phyloP scores from a whole-genome alignment of 2,797 vertebrate species.

The Enteromius afrohamiltoni region DNA sequence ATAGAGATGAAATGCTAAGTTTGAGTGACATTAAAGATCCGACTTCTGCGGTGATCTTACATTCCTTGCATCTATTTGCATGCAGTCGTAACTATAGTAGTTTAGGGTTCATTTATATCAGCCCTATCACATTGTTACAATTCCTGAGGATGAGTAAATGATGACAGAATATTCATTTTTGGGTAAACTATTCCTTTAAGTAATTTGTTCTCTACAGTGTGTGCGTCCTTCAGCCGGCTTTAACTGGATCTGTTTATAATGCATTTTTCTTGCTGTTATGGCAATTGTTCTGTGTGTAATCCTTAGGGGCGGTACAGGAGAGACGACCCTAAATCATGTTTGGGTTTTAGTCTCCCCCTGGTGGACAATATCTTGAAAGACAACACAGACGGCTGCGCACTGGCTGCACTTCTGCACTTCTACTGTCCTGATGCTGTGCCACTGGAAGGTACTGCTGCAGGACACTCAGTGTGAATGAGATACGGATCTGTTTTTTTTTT shows the following conservation, averaged over 20 bases:
- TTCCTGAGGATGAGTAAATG: too few relatives aligned
- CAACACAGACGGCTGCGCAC: slow-evolving; percentile 89
- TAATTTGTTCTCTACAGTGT: not conserved
- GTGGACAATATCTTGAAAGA: slow-evolving; percentile 96
- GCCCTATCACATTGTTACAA: not conserved
- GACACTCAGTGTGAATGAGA: not conserved
- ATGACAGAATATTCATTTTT: too few relatives aligned
- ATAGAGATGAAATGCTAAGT: not conserved
- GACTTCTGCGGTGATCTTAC: not conserved
- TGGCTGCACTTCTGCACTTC: slow-evolving; percentile 94
- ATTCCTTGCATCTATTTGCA: not conserved
- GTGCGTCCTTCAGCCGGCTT: slow-evolving; percentile 17
- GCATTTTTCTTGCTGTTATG: slow-evolving; percentile 11
- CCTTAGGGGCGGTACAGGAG: slow-evolving; percentile 88
- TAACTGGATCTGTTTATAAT: not conserved
- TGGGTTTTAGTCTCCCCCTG: slow-evolving; percentile 84
- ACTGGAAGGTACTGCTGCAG: slow-evolving; percentile 83
- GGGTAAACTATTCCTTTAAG: too few relatives aligned
- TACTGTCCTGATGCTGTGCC: slow-evolving; percentile 89
- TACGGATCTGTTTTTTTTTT: rapidly evolving
- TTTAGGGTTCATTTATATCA: not conserved
- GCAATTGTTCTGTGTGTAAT: slow-evolving; percentile 52
- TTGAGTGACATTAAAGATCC: not conserved
- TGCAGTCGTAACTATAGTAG: too few relatives aligned
- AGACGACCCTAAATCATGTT: slow-evolving; percentile 83